These are phyloP conservation scores for Mesoligia furuncula DNA, from an alignment of 2,888 invertebrate species.

Conservation along the genomic window DNA sequence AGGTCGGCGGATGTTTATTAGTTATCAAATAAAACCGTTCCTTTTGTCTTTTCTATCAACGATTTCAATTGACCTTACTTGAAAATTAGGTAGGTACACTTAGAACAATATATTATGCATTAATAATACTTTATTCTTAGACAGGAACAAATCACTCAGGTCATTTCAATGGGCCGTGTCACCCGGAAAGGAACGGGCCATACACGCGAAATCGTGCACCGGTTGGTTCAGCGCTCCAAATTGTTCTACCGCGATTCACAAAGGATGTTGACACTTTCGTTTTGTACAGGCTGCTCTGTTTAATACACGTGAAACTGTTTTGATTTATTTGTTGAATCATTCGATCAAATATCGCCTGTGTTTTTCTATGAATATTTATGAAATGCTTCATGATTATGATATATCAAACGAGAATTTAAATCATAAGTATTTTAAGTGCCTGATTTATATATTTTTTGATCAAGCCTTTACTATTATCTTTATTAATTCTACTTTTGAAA, in stretches of 20 bases:
- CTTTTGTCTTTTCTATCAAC: background rate
- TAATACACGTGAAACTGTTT: slow-evolving; percentile 34
- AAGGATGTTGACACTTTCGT: slow-evolving; percentile 49
- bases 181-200: slow-evolving; percentile 4
- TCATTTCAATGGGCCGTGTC: slow-evolving; percentile 39
- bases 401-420: background rate
- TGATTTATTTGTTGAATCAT: slow-evolving; percentile 19
- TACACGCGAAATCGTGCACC: slow-evolving; percentile 4
- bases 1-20: background rate
- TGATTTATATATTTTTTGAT: background rate
- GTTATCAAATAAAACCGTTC: background rate
- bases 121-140: slow-evolving; percentile 25
- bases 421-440: background rate
- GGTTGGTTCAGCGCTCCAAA: slow-evolving; percentile 30
- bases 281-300: background rate
- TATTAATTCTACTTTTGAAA: background rate
- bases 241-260: slow-evolving; percentile 22
- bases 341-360: background rate
- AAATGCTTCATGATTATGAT: background rate
- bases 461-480: too few relatives aligned
- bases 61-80: background rate
- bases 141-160: slow-evolving; percentile 32
- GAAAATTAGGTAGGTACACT: background rate
- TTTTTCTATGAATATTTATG: background rate
- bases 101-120: background rate